These are phyloP conservation scores for Athetis lepigone DNA, from an alignment of 2,888 invertebrate genomes.

Conservation along the genomic window DNA sequence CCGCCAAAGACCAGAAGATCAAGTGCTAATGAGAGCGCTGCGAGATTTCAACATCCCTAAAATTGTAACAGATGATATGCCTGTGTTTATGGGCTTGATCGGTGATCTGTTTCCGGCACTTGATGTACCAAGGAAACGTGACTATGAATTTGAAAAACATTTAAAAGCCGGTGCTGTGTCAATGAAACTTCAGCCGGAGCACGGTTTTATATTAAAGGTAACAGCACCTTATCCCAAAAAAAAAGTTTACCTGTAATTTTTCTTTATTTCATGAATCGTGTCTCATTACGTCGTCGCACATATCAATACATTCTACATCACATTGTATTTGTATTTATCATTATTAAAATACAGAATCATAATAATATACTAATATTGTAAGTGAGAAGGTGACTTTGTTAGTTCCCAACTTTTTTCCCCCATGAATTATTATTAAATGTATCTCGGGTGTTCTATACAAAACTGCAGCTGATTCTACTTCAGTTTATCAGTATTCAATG, in stretches of 20 bases:
- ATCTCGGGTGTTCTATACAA: too few species aligned
- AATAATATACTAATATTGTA: too few species aligned
- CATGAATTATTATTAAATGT: too few species aligned
- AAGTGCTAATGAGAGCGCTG: conserved; percentile 97
- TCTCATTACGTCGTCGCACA: too few species aligned
- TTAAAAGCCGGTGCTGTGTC: conserved; percentile 95
- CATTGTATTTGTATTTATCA: too few species aligned
- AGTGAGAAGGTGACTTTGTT: too few species aligned
- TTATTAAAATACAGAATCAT: too few species aligned
- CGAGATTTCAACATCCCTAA: conserved; percentile 98
- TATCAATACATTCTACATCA: too few species aligned
- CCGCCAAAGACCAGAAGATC: conserved; percentile 95
- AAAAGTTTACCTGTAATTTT: too few species aligned
- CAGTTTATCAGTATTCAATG: neutral
- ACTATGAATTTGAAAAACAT: conserved; percentile 95
- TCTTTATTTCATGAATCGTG: too few species aligned
- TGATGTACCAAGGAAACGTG: conserved; percentile 97
- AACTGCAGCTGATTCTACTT: too few species aligned
- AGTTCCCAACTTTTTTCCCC: too few species aligned
- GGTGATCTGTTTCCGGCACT: conserved; percentile 98
- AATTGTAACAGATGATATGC: conserved; percentile 97
- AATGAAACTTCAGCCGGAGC: conserved; percentile 96
- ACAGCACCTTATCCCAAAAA: neutral
- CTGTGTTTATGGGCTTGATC: conserved; percentile 98
- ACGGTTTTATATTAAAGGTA: conserved; percentile 96